A percentile compares a stretch with the other conserved stretches of the same genome.
These are phyloP conservation scores for Stenopsyche tienmushanensis DNA, from an alignment of 1,140 invertebrate species.

Conservation along the genomic window DNA sequence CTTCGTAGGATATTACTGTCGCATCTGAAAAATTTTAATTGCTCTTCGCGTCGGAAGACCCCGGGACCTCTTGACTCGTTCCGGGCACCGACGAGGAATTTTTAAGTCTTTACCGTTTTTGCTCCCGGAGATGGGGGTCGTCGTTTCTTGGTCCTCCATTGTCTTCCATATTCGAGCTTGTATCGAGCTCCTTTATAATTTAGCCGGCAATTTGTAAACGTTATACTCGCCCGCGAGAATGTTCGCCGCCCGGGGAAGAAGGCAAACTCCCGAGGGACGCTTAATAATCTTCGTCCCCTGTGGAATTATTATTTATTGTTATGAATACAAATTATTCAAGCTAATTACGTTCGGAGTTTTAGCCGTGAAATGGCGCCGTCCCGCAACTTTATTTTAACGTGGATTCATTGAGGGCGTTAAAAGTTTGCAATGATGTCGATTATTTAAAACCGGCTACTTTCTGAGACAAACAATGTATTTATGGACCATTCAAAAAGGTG, in stretches of 20 bases:
- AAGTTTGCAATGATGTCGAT: conserved; percentile 11
- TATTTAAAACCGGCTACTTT: not conserved
- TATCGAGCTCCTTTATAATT: not conserved
- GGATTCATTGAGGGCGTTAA: conserved; percentile 2
- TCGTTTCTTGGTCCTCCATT: not conserved
- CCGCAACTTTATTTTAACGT: not conserved
- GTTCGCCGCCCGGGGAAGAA: not conserved
- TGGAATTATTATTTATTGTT: conserved; percentile 31
- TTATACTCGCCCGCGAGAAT: not conserved
- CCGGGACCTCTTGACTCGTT: not conserved
- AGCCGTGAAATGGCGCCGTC: not conserved
- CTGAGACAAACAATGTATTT: not conserved
- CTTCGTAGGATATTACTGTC: too few species aligned
- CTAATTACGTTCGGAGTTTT: conserved; percentile 19
- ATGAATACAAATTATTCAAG: conserved; percentile 28
- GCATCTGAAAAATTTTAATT: not conserved
- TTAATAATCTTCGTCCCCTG: conserved; percentile 14
- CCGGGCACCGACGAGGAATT: not conserved
- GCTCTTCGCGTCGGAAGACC: not conserved
- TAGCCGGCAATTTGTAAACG: conserved; percentile 21
- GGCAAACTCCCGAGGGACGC: not conserved
- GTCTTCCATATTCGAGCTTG: not conserved
- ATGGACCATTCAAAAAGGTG: too few species aligned
- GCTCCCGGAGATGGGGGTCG: not conserved
- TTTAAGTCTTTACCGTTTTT: not conserved